Evolutionary conservation across 2,888 invertebrate species (phyloP).

Genomic region (Leucophora obtusa): DNA sequence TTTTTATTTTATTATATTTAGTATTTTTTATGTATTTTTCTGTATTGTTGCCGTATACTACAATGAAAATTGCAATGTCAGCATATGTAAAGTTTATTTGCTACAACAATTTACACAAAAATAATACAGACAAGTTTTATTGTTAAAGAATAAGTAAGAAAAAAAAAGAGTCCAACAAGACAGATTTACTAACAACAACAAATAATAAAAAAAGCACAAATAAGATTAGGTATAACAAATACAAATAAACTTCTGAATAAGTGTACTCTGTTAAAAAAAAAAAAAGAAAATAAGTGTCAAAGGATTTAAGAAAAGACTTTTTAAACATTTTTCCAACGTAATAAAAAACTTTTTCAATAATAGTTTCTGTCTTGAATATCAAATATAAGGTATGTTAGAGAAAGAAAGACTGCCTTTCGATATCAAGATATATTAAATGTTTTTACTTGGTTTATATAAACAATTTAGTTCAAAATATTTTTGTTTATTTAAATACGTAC

Average conservation of each 20-base stretch:
- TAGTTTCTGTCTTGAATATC: slow-evolving; percentile 23
- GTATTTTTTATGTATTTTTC: background rate
- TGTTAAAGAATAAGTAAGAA: slow-evolving; percentile 11
- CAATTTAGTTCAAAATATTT: too few species aligned
- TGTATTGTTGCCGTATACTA: background rate
- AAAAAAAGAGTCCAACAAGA: too few species aligned
- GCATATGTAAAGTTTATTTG: slow-evolving; percentile 60
- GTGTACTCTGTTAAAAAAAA: background rate
- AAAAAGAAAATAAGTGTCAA: slow-evolving; percentile 46
- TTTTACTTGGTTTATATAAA: too few species aligned
- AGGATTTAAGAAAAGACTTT: slow-evolving; percentile 32
- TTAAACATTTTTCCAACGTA: slow-evolving; percentile 8
- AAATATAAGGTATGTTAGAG: background rate
- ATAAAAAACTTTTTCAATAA: slow-evolving; percentile 56
- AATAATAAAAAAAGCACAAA: background rate
- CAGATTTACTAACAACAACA: too few species aligned
- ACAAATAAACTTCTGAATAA: slow-evolving; percentile 23
- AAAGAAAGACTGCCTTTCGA: too few species aligned
- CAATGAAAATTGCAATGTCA: slow-evolving; percentile 58
- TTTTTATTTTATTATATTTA: slow-evolving; percentile 5
- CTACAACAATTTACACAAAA: slow-evolving; percentile 52
- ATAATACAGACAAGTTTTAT: slow-evolving; percentile 49
- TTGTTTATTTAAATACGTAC: too few species aligned
- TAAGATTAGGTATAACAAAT: slow-evolving; percentile 27
- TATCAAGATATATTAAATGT: too few species aligned